Evolutionary conservation across 2,113 vertebrate genomes (phyloP), one percentile per base, ranked within the genome.

Genomic region (Paraplagusia blochii): DNA sequence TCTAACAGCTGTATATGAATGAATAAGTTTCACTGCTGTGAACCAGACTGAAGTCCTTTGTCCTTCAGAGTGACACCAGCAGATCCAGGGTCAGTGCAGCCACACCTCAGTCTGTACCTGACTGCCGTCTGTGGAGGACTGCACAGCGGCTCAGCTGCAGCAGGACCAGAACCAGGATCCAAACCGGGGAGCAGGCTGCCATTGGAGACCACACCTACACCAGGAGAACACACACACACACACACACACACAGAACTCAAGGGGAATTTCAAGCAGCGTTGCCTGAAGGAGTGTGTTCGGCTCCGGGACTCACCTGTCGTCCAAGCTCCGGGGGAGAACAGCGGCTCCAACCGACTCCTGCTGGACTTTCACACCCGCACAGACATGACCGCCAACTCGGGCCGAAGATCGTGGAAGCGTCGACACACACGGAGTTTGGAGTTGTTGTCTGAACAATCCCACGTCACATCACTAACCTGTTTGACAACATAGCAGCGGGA

Each of bases 391-490:
- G 7, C 11, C 19, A 14, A 10, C 12, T 22, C 11, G 14, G 9
- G 8, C 18, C 1, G 38, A 35, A 6, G 45, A 22, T 11, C 22
- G 45, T 17, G 47, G 15, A 5, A 17, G 36, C 4, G 5, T 17
- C 22, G 22, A 29, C 22, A 29, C 22, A 29, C 22, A 29, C 22
- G 22, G 22, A n/a, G 22, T 34, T 35, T 6, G 9, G 7, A 1
- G 52, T 8, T 53, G 51, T 46, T 59, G 53, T 45, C 7, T 1
- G 22, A 29, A 22, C 11, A 15, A 18, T 29, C 22, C 11, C 16
- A 15, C 8, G 29, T 48, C 64, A 45, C 34, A 16, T 7, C 36
- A 16, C 43, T 77, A 85, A 88, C 87, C 87, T 56, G 89, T 85
- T 78, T 22, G 67, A 51, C 86, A 40, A 33, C 87, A 89, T 88